phyloP scores from a whole-genome alignment of 2,797 vertebrate species.

The Pipistrellus kuhlii region DNA sequence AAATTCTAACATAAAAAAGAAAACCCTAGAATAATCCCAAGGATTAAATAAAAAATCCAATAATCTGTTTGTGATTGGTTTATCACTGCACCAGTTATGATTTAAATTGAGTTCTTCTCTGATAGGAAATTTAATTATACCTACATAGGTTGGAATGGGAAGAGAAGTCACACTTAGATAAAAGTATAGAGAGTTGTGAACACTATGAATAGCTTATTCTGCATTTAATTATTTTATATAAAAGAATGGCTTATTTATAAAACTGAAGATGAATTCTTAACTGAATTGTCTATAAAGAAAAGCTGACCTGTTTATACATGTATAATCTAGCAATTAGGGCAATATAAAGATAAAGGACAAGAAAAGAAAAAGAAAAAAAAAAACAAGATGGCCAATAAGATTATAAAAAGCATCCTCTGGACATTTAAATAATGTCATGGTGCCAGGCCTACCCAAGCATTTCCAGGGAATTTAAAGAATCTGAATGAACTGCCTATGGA shows the following conservation, averaged over 20 bases:
- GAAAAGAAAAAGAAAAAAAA: background rate
- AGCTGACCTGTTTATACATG: background rate
- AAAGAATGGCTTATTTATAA: slow-evolving; percentile 31
- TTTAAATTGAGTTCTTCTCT: background rate
- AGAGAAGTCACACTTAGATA: background rate
- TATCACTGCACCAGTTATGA: background rate
- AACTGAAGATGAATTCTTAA: slow-evolving; percentile 24
- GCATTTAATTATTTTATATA: slow-evolving; percentile 24
- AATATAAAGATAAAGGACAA: background rate
- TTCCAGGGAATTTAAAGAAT: slow-evolving; percentile 52
- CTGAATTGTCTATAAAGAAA: background rate
- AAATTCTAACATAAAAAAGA: background rate
- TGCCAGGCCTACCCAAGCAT: slow-evolving; percentile 11
- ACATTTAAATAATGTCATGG: slow-evolving; percentile 47
- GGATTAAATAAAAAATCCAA: background rate
- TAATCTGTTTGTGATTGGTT: background rate
- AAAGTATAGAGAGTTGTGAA: background rate
- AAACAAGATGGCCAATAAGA: background rate
- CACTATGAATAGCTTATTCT: background rate
- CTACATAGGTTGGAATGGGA: background rate
- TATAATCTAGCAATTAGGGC: background rate
- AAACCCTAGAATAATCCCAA: background rate
- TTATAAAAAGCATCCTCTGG: background rate
- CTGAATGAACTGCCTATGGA: slow-evolving; percentile 47
- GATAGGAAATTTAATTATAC: background rate